Evolutionary conservation across 2,888 invertebrate species (phyloP).

Genomic region (Nomada goodeniana): DNA sequence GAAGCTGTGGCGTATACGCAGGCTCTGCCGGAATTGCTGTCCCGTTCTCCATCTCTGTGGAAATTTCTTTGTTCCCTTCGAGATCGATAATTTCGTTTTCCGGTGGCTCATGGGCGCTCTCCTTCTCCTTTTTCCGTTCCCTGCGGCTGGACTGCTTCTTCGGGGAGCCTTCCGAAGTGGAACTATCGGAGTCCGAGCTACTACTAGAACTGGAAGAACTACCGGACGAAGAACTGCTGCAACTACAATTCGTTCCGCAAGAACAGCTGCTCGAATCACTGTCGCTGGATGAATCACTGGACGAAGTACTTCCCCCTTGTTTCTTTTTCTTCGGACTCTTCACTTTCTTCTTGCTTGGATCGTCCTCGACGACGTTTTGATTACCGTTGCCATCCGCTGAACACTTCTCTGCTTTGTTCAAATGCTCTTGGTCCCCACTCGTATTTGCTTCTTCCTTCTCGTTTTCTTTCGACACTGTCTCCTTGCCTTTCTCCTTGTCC

Average conservation of each 20-base stretch:
- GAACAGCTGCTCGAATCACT: conserved; percentile 91
- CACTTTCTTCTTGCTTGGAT: conserved; percentile 70
- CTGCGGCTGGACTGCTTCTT: conserved; percentile 81
- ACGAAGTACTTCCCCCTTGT: conserved; percentile 86
- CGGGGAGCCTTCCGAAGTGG: conserved; percentile 86
- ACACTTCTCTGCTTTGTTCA: conserved; percentile 68
- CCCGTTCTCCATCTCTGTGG: conserved; percentile 62
- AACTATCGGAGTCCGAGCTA: conserved; percentile 87
- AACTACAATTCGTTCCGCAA: conserved; percentile 93
- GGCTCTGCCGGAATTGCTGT: conserved; percentile 80
- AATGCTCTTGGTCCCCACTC: conserved; percentile 48
- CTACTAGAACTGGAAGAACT: conserved; percentile 87
- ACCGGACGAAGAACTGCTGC: conserved; percentile 90
- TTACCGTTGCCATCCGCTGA: conserved; percentile 74
- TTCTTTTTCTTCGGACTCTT: conserved; percentile 83
- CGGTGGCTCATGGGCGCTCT: conserved; percentile 81
- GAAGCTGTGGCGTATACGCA: conserved; percentile 85
- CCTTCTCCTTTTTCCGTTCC: conserved; percentile 82
- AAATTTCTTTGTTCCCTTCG: conserved; percentile 48
- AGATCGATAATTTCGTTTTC: conserved; percentile 85
- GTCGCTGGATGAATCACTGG: conserved; percentile 91
- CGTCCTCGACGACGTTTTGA: conserved; percentile 65
- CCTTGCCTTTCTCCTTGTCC: conserved; percentile 66
- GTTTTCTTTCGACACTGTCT: conserved; percentile 31
- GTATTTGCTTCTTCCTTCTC: conserved; percentile 63